Evolutionary conservation across 2,888 invertebrate species (phyloP).

Genomic region (Hybos culiciformis): DNA sequence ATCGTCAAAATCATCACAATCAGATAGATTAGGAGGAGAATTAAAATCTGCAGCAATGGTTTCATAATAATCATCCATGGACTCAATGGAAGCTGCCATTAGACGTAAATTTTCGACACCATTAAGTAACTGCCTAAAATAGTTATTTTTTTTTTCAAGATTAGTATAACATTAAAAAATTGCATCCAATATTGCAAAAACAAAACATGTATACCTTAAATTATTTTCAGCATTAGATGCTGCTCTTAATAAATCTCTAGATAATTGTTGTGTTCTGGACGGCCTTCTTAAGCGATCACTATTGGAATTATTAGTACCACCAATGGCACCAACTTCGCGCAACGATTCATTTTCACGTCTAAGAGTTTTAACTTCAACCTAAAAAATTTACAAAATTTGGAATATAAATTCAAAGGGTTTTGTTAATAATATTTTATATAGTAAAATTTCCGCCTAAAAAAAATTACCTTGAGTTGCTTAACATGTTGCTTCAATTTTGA

Average conservation of each 20-base stretch:
- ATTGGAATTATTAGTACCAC: constrained; percentile 27
- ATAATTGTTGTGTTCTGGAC: constrained; percentile 39
- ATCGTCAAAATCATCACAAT: constrained; percentile 10
- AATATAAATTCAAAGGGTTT: neutral
- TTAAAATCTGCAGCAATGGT: constrained; percentile 5
- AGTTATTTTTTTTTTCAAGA: constrained; percentile 3
- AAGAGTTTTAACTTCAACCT: constrained; percentile 39
- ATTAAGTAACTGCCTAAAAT: constrained; percentile 46
- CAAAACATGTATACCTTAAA: constrained; percentile 43
- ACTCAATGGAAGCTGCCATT: constrained; percentile 49
- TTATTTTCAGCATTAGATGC: constrained; percentile 52
- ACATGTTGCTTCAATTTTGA: constrained; percentile 54
- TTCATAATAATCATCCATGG: constrained; percentile 31
- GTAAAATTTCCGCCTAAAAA: neutral
- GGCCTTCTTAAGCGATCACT: constrained; percentile 27
- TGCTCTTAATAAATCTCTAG: constrained; percentile 46
- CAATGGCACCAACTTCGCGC: constrained; percentile 38
- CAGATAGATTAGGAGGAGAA: too few relatives aligned
- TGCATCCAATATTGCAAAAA: neutral
- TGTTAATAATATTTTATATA: neutral
- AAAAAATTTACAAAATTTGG: constrained; percentile 14
- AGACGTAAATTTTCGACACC: constrained; percentile 53
- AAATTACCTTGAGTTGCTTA: constrained; percentile 47
- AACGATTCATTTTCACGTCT: constrained; percentile 41
- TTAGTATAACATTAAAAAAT: neutral